Base-by-base conservation (phyloP, 2,113 vertebrate species). In the Leucopternis melanops region DNA sequence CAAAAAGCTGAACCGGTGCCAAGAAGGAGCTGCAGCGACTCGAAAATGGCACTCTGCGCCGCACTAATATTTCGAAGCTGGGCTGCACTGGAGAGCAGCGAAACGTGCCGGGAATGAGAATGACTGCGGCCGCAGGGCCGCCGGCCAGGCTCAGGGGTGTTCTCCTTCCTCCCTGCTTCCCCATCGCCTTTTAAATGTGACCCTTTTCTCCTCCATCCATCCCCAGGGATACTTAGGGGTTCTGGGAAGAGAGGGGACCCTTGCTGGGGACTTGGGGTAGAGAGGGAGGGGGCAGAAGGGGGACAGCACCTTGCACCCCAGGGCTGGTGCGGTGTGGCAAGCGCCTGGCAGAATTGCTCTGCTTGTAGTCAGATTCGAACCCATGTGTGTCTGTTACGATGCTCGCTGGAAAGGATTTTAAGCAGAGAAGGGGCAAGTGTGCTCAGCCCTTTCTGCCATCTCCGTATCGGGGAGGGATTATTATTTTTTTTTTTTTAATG, bases 1-100 rank as follows among this genome's bases (percentile, higher is more conserved):
- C 95, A 96, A 95, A 92, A 97, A 90, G 88, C 97, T 98, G 96
- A 97, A 97, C 86, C 14, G 22, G 82, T 96, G 96, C 97, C 97
- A 97, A 97, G 92, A 97, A 94, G 93, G 92, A 97, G 96, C 91
- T 81, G 91, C 93, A 96, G 94, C 59, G 77, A 94, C 95, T 97
- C 67, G 88, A 96, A 97, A 95, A 94, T 90, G 83, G 94, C 96
- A 96, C 94, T 96, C 90, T 88, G 94, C 73, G 69, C 97, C 72
- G 18, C 96, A 73, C 95, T 97, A 94, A 94, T 97, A 96, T 96
- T 96, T 91, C 89, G 92, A 97, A 91, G 44, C 88, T 45, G 75
- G 88, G 54, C 86, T 93, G 81, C 67, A 94, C 90, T 70, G 71
- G 92, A 96, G 94, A 97, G 95, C 58, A 36, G 83, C 3, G 36